These are phyloP conservation scores for Terebella lapidaria DNA, from an alignment of 2,888 invertebrate species.

Conservation along the genomic window DNA sequence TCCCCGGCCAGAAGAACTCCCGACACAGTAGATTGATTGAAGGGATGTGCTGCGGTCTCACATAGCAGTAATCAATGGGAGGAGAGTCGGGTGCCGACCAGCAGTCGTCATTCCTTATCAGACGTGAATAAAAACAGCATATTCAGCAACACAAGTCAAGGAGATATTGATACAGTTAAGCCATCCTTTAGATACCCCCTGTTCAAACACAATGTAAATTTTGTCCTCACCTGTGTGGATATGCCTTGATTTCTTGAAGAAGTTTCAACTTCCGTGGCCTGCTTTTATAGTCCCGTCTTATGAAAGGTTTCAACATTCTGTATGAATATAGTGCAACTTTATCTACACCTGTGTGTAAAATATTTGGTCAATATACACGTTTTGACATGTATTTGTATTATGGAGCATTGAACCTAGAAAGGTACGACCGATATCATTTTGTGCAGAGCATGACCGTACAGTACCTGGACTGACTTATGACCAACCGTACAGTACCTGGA, in stretches of 20 bases:
- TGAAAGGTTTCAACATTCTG: conserved; percentile 75
- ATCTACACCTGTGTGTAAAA: neutral
- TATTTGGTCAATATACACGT: neutral
- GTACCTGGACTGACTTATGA: no score
- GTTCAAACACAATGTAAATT: neutral
- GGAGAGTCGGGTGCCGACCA: conserved; percentile 57
- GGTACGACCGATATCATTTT: no score
- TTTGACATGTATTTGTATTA: neutral
- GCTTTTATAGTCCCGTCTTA: conserved; percentile 66
- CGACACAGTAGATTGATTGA: conserved; percentile 78
- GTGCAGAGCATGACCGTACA: no score
- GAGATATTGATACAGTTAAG: neutral
- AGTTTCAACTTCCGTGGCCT: conserved; percentile 70
- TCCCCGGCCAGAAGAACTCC: conserved; percentile 86
- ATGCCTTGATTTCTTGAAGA: conserved; percentile 60
- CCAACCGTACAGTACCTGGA: no score
- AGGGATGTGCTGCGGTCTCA: conserved; percentile 80
- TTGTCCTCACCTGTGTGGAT: conserved; percentile 52
- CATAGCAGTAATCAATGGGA: conserved; percentile 79
- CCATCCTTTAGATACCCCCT: neutral
- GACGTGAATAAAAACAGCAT: neutral
- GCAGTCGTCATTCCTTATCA: conserved; percentile 37
- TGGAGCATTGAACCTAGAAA: no score
- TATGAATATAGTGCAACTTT: conserved; percentile 11
- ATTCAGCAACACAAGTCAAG: neutral